Percentiles rank a stretch among this genome's conserved stretches.
These are phyloP conservation scores for Leptodactylus fallax DNA, from an alignment of 2,797 vertebrate genomes.

Conservation along the genomic window DNA sequence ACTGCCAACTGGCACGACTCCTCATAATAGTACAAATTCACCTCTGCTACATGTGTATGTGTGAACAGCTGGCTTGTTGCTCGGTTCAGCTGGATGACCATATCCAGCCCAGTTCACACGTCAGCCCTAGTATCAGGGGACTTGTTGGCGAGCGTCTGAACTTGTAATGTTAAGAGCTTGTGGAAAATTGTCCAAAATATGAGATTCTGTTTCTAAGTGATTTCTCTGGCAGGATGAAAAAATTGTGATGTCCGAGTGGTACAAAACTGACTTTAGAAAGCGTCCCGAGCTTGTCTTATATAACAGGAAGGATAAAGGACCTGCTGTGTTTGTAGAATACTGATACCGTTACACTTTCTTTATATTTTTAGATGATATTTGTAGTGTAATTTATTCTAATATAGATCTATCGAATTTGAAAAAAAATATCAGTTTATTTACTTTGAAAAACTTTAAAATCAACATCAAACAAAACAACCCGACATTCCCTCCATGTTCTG, in stretches of 20 bases:
- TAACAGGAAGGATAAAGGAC: too few relatives aligned
- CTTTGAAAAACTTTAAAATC: too few relatives aligned
- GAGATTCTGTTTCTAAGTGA: too few relatives aligned
- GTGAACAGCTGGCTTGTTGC: not conserved
- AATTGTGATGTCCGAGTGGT: not conserved
- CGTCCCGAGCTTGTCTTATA: not conserved
- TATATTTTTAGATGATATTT: too few relatives aligned
- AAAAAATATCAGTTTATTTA: too few relatives aligned
- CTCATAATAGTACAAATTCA: not conserved
- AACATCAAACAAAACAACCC: too few relatives aligned
- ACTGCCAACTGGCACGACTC: too few relatives aligned
- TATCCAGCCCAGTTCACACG: not conserved
- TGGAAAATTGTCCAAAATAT: not conserved
- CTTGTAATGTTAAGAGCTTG: not conserved
- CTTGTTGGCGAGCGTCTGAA: not conserved
- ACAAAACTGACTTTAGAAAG: not conserved
- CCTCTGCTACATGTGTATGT: not conserved
- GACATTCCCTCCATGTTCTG: too few relatives aligned
- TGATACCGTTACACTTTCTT: too few relatives aligned
- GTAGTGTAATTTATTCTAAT: too few relatives aligned
- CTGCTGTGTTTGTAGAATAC: too few relatives aligned
- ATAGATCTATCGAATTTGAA: too few relatives aligned
- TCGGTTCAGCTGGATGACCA: not conserved
- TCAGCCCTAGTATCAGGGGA: not conserved
- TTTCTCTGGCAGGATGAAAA: not conserved